Conservation (phyloP, 1,140 invertebrate genomes). For the Aphaenogaster floridana region DNA sequence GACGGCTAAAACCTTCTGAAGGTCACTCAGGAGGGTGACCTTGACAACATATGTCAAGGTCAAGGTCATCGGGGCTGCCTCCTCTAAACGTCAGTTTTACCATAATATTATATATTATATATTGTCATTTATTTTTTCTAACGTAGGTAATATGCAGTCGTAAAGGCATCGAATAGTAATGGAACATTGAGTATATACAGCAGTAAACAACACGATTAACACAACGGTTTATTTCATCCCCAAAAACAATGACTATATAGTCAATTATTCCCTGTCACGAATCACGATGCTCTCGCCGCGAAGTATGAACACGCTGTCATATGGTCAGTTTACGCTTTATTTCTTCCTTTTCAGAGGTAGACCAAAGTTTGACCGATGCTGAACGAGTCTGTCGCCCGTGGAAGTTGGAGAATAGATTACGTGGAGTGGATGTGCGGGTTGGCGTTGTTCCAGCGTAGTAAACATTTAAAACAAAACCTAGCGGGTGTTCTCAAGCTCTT, state of each 20-base stretch:
- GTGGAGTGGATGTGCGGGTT: not conserved
- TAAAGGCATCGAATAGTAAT: not conserved
- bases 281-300: slow-evolving; percentile 55
- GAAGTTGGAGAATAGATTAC: slow-evolving; percentile 43
- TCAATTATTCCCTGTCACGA: slow-evolving; percentile 36
- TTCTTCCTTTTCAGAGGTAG: slow-evolving; percentile 37
- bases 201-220: slow-evolving; percentile 43
- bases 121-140: not conserved
- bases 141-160: no score
- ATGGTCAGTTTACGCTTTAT: slow-evolving; percentile 57
- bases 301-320: slow-evolving; percentile 66
- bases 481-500: slow-evolving; percentile 47
- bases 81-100: no score
- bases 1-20: no score
- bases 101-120: no score
- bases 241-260: slow-evolving; percentile 66
- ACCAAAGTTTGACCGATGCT: slow-evolving; percentile 11
- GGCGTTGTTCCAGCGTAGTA: slow-evolving; percentile 69
- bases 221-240: slow-evolving; percentile 65
- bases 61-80: no score
- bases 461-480: slow-evolving; percentile 75
- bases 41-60: no score
- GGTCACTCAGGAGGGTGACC: no score
- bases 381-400: slow-evolving; percentile 7
- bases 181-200: not conserved